These are phyloP conservation scores for Phenganax subtilis DNA, from an alignment of 92 coral and sea anemone genomes.

Conservation along the genomic window DNA sequence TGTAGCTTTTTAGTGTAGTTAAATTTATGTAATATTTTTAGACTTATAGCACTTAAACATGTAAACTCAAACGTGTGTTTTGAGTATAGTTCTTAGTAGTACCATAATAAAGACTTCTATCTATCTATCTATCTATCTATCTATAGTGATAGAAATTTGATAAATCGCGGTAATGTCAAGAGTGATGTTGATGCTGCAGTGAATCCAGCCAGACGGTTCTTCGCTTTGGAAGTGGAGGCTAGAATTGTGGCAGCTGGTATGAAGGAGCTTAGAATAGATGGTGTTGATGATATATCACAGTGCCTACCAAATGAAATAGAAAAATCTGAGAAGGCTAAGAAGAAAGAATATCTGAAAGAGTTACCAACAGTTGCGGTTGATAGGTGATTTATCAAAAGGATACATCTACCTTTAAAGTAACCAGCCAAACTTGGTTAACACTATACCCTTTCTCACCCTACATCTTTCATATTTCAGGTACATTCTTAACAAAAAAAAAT, in stretches of 20 bases:
- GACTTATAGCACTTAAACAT: no score
- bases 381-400: no score
- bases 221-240: conserved; percentile 44
- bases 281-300: conserved; percentile 37
- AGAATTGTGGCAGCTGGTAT: conserved; percentile 50
- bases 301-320: conserved; percentile 35
- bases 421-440: no score
- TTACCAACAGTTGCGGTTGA: conserved; percentile 41
- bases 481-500: conserved; percentile 36
- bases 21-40: no score
- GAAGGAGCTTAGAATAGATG: conserved; percentile 36
- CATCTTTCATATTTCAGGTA: neutral
- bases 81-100: no score
- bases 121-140: no score
- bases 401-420: no score
- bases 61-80: no score
- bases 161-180: conserved; percentile 52
- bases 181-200: conserved; percentile 54
- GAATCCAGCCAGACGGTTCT: conserved; percentile 54
- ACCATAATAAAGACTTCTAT: no score
- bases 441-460: no score
- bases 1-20: no score
- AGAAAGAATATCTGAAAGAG: conserved; percentile 33
- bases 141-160: conserved; percentile 54
- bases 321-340: conserved; percentile 30